These are phyloP conservation scores for Diorhabda carinulata DNA, from an alignment of 1,140 invertebrate species.

Conservation along the genomic window DNA sequence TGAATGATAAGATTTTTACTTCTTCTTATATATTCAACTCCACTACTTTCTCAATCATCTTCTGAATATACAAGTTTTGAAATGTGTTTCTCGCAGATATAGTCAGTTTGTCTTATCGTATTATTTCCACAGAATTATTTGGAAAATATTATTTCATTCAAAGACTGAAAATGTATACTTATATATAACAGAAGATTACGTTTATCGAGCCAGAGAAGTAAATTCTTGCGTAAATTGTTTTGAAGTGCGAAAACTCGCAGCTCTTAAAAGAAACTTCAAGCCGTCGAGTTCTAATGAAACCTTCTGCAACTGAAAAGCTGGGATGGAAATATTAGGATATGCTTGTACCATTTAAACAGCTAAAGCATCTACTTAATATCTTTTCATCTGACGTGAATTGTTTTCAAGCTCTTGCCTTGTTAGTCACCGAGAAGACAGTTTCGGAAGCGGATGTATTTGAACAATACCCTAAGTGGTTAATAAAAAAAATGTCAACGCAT, in stretches of 20 bases:
- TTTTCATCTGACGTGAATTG: neutral
- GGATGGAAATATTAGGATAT: neutral
- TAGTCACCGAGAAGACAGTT: neutral
- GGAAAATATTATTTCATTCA: no score
- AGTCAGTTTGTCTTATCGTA: no score
- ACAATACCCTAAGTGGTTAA: no score
- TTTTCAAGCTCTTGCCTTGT: neutral
- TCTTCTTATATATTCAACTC: no score
- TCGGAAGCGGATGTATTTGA: neutral
- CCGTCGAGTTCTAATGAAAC: slow-evolving; percentile 1
- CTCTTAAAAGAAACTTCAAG: slow-evolving; percentile 2
- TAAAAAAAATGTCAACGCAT: no score
- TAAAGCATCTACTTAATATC: neutral
- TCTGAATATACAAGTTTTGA: no score
- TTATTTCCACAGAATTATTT: no score
- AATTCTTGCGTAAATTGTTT: neutral
- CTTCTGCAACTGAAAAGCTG: neutral
- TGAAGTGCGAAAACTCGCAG: neutral
- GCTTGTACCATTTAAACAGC: neutral
- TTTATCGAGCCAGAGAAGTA: neutral
- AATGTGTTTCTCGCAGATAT: no score
- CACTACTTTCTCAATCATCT: no score
- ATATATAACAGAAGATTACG: neutral
- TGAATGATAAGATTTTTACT: no score
- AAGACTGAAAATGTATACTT: no score